Conservation (phyloP, 2,113 vertebrate genomes). For the Tonatia bakeri region DNA sequence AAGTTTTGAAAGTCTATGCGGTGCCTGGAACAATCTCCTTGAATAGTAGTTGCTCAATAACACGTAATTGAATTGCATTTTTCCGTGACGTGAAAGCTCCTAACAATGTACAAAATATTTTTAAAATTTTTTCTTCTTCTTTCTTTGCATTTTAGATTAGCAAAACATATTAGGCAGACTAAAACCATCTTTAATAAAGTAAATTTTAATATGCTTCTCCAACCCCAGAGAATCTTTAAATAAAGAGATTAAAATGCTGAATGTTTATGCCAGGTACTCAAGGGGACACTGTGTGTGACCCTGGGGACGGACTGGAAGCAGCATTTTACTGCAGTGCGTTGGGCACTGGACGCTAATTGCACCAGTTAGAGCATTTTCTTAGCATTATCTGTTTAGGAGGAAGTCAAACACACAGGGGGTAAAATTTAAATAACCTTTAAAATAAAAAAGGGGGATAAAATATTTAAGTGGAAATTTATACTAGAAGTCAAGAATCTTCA, state of each 20-base stretch:
- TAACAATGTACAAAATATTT: neutral
- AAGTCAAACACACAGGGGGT: neutral
- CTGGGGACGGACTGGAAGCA: conserved; percentile 61
- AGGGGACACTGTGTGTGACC: conserved; percentile 44
- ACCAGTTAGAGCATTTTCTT: conserved; percentile 46
- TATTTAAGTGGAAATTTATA: conserved; percentile 8
- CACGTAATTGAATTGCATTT: neutral
- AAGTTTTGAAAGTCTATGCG: neutral
- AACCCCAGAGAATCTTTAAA: conserved; percentile 69
- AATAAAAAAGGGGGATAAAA: neutral
- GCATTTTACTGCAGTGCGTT: conserved; percentile 28
- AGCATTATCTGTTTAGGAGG: neutral
- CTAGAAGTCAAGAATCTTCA: conserved; percentile 63
- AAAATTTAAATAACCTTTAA: neutral
- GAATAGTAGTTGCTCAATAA: neutral
- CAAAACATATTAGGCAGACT: conserved; percentile 57
- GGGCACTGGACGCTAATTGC: conserved; percentile 51
- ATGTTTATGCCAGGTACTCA: conserved; percentile 47
- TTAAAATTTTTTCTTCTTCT: neutral
- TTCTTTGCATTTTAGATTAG: conserved; percentile 37
- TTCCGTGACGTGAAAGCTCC: neutral
- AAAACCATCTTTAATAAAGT: conserved; percentile 45
- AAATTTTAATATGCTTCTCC: conserved; percentile 69
- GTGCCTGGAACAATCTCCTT: neutral
- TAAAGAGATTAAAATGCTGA: conserved; percentile 72